Conservation (phyloP, 2,113 vertebrate genomes). For the Bujurquina vittata region DNA sequence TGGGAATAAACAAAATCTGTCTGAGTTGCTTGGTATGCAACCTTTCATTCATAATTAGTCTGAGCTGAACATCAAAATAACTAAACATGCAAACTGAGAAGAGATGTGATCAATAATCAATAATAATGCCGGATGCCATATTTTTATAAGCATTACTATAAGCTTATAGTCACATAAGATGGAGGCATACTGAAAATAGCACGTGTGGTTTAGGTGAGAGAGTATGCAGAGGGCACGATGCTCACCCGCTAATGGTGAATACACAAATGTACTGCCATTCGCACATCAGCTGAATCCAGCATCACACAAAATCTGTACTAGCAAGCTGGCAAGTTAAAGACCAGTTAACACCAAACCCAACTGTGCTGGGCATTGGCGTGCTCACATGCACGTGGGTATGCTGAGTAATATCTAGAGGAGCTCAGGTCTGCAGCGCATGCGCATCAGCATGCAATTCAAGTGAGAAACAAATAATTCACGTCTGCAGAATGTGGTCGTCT, state of each 20-base stretch:
- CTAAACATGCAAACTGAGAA: too few species aligned
- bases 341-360: too few species aligned
- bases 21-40: not conserved
- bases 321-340: not conserved
- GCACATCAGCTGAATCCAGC: not conserved
- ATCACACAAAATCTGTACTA: not conserved
- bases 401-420: not conserved
- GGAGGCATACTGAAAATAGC: not conserved
- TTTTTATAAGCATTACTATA: not conserved
- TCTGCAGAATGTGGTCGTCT: not conserved
- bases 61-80: too few species aligned
- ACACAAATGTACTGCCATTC: not conserved
- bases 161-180: not conserved
- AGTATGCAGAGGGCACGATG: not conserved
- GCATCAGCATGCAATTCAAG: not conserved
- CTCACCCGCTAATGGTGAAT: not conserved
- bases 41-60: not conserved
- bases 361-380: not conserved
- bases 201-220: not conserved
- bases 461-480: not conserved
- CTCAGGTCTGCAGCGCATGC: not conserved
- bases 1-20: constrained; percentile 2
- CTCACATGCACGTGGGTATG: not conserved
- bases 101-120: too few species aligned
- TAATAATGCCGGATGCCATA: not conserved